Evolutionary conservation across 2,797 vertebrate genomes (phyloP).

Genomic region (Ctenopoma kingsleyae): DNA sequence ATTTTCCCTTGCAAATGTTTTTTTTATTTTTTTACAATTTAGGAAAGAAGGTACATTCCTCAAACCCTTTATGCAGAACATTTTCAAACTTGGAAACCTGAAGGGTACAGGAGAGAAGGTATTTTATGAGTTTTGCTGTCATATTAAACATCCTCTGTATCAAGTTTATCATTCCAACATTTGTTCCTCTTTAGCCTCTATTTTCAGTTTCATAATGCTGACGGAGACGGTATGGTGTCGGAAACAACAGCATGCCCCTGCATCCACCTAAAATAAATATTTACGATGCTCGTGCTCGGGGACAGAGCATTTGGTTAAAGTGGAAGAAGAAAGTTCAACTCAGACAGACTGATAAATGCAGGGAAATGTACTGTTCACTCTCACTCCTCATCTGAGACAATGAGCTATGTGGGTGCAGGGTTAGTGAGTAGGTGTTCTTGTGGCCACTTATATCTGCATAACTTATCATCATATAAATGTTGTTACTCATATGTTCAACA

Average conservation of each 20-base stretch:
- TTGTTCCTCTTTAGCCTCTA: slow-evolving; percentile 53
- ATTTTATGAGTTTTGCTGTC: slow-evolving; percentile 52
- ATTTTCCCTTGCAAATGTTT: slow-evolving; percentile 35
- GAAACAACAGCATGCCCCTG: slow-evolving; percentile 35
- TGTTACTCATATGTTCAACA: slow-evolving; percentile 19
- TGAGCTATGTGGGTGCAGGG: slow-evolving; percentile 47
- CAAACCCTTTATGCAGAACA: slow-evolving; percentile 48
- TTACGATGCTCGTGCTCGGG: slow-evolving; percentile 23
- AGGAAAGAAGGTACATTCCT: slow-evolving; percentile 32
- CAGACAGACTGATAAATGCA: slow-evolving; percentile 16
- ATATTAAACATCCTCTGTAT: slow-evolving; percentile 57
- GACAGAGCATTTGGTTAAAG: slow-evolving; percentile 30
- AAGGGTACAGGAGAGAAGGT: slow-evolving; percentile 42
- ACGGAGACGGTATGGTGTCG: slow-evolving; percentile 36
- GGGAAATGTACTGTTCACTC: slow-evolving; percentile 6
- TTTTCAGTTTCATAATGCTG: slow-evolving; percentile 56
- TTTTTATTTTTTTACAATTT: slow-evolving; percentile 10
- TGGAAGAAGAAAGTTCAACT: slow-evolving; percentile 20
- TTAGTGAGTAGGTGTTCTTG: slow-evolving; percentile 57
- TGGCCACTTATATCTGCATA: slow-evolving; percentile 58
- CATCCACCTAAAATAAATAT: slow-evolving; percentile 42
- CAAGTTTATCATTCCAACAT: slow-evolving; percentile 56
- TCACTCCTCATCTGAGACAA: slow-evolving; percentile 26
- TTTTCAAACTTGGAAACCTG: slow-evolving; percentile 54
- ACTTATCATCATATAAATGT: slow-evolving; percentile 47